Evolutionary conservation across 2,888 invertebrate species (phyloP), one percentile per base, ranked within the genome.

Genomic region (Adelognathus sp.): DNA sequence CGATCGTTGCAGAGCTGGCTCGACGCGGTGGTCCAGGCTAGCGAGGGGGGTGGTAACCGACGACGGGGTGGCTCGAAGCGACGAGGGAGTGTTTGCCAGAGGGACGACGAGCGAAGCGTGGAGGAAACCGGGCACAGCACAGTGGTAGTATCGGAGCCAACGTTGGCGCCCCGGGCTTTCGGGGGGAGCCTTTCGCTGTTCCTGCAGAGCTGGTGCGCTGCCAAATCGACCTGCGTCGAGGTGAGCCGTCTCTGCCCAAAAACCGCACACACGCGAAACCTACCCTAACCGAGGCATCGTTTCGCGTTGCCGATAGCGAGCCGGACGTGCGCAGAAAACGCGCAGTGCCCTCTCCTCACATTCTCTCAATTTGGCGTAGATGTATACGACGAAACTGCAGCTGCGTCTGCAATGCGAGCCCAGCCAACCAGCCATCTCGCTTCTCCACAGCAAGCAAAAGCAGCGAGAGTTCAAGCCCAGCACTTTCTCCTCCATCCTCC

Each of bases 401-500:
- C 81, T 82, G 81, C 69, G 79, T 81, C 79, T 75, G 76, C 82
- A 76, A 39, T 52, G 71, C 56, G 69, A 69, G 41, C 36, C 67
- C 80, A 14, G 39, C 60, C 64, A 54, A 71, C 61, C 29, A 41
- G 29, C 18, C 63, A 39, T 71, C 58, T 52, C 66, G 67, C 74
- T 33, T 33, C 46, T 24, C 66, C 50, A 60, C 72, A 58, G 54
- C 54, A 27, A 29, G 11, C 44, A 3, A 9, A n/a, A 61, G 24
- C 9, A 39, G 67, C 63, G 29, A 36, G 54, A 71, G 29, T 27
- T n/a, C n/a, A 58, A 63, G 18, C 61, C 72, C 69, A 76, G 78
- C 75, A 77, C 79, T 46, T 64, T 75, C 76, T 73, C 79, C 82
- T 64, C 70, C 82, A 76, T 79, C 79, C 80, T 78, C 77, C 76